Base-by-base conservation (phyloP, 2,113 vertebrate genomes). In the Coptodon rendalli region DNA sequence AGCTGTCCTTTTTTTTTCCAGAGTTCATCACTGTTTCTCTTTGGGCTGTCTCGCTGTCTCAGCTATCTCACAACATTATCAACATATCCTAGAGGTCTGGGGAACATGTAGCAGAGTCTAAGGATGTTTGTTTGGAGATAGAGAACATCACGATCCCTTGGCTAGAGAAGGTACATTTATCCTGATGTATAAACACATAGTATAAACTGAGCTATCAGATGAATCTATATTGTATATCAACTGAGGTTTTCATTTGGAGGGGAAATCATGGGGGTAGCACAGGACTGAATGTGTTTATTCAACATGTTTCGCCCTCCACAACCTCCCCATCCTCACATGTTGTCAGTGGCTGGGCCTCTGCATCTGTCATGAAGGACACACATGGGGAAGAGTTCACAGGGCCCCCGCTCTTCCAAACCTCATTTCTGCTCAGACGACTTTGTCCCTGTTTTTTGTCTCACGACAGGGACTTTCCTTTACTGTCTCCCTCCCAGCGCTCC, bases 111-210 rank as follows among this genome's bases (percentile, higher is more conserved):
- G 94, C 81, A 29, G 76, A 78, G 73, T 81, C 89, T 48, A 50
- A 66, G 84, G 85, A 93, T 93, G 94, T 94, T 92, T 93, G 93
- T 93, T 92, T 94, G 91, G 87, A 91, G 90, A 93, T 92, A 89
- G 86, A 89, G 17, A 91, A 92, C 89, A 89, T 92, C 81, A 86
- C 11, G 87, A 89, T 90, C 68, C 86, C 81, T 29, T 83, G 88
- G 89, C 91, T 81, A 6, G 84, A 81, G 89, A 83, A 90, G 90
- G 89, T 86, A 83, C 92, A 88, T 94, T 93, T 80, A 91, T 93
- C 88, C 91, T 84, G 83, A 38, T 38, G 84, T 86, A 43, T 93
- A 94, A 95, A 95, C 91, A 93, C 36, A 14, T 50, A 57, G 38
- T 82, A 88, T 91, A 92, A 92, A 94, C 92, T 14, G 61, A 88